Conservation (phyloP, 2,113 vertebrate species). For the Progne subis region DNA sequence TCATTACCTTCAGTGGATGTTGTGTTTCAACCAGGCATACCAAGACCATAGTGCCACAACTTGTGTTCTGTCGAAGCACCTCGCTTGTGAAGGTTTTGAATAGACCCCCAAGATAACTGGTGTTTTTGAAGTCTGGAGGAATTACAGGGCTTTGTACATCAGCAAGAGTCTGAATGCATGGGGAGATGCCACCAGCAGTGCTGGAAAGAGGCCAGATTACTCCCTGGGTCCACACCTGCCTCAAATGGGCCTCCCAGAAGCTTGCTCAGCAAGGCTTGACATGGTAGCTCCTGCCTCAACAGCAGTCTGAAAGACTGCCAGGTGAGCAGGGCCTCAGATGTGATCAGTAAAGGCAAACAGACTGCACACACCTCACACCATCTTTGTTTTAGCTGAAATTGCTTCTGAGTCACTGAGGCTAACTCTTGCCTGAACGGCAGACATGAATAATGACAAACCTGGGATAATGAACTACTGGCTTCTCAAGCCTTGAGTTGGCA, state of each 20-base stretch:
- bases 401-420: neutral
- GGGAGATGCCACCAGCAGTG: neutral
- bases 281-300: neutral
- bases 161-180: neutral
- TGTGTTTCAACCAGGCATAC: neutral
- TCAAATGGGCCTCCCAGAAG: neutral
- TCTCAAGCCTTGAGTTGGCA: neutral
- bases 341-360: neutral
- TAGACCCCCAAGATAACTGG: neutral
- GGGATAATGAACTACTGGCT: neutral
- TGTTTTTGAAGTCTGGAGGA: neutral
- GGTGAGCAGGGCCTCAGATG: conserved; percentile 6
- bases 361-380: neutral
- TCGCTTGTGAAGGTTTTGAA: neutral
- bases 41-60: neutral
- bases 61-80: neutral
- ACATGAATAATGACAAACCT: neutral
- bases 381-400: conserved; percentile 11
- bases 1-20: neutral
- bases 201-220: neutral
- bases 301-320: neutral
- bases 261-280: neutral
- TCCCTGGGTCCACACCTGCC: neutral
- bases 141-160: neutral
- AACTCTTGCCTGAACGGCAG: neutral